A percentile compares a stretch with the other conserved stretches of the same genome.
Evolutionary conservation across 2,797 vertebrate species (phyloP).

Genomic region (Hemibagrus guttatus): DNA sequence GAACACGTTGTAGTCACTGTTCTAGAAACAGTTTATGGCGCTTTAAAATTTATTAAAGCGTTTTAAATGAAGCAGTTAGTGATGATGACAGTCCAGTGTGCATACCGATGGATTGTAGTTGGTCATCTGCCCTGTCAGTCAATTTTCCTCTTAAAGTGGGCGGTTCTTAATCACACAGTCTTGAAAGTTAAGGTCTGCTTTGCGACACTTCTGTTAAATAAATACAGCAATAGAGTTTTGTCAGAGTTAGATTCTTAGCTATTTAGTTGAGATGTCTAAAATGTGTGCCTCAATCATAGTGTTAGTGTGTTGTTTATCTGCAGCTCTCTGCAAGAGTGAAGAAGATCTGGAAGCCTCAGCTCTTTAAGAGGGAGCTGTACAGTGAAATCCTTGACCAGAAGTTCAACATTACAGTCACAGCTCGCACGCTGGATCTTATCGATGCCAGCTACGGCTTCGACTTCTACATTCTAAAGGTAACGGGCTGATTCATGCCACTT

Average conservation of each 20-base stretch:
- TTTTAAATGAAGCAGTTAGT: neutral
- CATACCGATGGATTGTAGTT: neutral
- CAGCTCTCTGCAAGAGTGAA: constrained; percentile 81
- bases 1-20: too few relatives aligned
- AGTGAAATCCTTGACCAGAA: constrained; percentile 91
- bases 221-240: neutral
- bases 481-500: neutral
- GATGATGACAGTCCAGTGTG: neutral
- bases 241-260: neutral
- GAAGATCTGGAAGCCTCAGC: constrained; percentile 90
- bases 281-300: neutral
- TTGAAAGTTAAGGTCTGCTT: neutral
- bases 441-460: constrained; percentile 89
- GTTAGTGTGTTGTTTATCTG: neutral
- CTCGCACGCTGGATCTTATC: constrained; percentile 86
- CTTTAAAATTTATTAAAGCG: neutral
- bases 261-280: neutral
- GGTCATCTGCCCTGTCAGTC: neutral
- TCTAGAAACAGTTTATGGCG: neutral
- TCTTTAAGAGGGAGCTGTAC: constrained; percentile 85
- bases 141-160: neutral
- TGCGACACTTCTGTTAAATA: neutral
- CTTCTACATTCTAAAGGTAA: constrained; percentile 91
- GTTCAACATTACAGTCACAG: constrained; percentile 84
- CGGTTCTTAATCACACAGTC: neutral